Conservation (phyloP, 1,140 invertebrate genomes). For the Neelides sp. region DNA sequence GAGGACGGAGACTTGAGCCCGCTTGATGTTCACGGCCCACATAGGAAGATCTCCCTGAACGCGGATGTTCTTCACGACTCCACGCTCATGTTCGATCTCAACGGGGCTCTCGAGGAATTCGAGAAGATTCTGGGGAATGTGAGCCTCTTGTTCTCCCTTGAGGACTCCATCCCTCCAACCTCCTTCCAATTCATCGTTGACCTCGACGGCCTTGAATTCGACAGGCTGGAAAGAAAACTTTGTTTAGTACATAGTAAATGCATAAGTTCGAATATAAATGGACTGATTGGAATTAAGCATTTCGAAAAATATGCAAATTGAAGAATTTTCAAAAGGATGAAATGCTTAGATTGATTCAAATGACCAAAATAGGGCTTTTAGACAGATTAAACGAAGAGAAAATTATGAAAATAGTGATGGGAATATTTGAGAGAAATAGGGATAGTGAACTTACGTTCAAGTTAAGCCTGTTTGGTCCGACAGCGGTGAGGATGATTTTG, state of each 20-base stretch:
- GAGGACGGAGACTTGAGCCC: constrained; percentile 21
- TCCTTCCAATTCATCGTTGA: constrained; percentile 15
- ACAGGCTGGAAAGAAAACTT: constrained; percentile 16
- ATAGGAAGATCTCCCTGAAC: constrained; percentile 14
- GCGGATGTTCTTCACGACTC: constrained; percentile 19
- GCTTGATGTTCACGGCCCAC: constrained; percentile 24
- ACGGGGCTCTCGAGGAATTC: constrained; percentile 19
- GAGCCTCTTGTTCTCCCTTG: background rate
- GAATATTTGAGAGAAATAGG: too few species aligned
- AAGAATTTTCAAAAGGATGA: too few species aligned
- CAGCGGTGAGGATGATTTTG: constrained; percentile 1
- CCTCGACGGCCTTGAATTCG: constrained; percentile 16
- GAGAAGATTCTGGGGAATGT: constrained; percentile 7
- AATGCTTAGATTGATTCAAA: too few species aligned
- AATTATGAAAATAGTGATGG: too few species aligned
- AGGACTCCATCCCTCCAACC: constrained; percentile 19
- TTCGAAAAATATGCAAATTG: too few species aligned
- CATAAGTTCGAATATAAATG: too few species aligned
- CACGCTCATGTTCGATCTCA: constrained; percentile 7
- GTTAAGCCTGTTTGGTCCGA: constrained; percentile 3
- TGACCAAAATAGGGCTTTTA: too few species aligned
- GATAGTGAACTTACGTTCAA: constrained; percentile 18
- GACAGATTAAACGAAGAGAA: too few species aligned
- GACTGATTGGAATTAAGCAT: too few species aligned
- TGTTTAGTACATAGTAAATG: too few species aligned